Conservation (phyloP, 2,888 invertebrate species). For the Thereva nobilitata region DNA sequence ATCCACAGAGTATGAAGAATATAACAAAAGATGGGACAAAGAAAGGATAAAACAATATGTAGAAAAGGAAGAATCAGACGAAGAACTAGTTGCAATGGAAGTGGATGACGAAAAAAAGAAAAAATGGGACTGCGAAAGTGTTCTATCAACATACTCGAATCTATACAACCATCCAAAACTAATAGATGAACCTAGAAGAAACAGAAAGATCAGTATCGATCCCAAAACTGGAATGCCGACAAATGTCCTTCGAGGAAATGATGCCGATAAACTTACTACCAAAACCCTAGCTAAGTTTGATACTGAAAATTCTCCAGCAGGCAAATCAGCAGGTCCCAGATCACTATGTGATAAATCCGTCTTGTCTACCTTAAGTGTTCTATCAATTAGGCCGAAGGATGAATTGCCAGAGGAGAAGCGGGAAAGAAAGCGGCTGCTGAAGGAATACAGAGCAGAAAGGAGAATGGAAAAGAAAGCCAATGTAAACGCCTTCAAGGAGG, state of each 20-base stretch:
- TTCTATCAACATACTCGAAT: conserved; percentile 87
- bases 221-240: conserved; percentile 75
- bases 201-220: conserved; percentile 69
- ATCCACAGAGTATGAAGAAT: conserved; percentile 60
- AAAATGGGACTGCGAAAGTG: conserved; percentile 91
- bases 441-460: conserved; percentile 77
- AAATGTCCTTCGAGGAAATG: conserved; percentile 64
- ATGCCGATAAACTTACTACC: conserved; percentile 67
- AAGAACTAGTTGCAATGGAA: conserved; percentile 64
- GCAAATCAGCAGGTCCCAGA: conserved; percentile 58
- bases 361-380: conserved; percentile 69
- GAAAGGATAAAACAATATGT: conserved; percentile 52
- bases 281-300: conserved; percentile 71
- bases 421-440: conserved; percentile 76
- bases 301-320: conserved; percentile 53
- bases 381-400: conserved; percentile 73
- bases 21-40: conserved; percentile 64
- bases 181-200: conserved; percentile 70
- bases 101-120: conserved; percentile 67
- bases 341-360: conserved; percentile 68
- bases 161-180: conserved; percentile 90
- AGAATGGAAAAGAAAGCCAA: conserved; percentile 82
- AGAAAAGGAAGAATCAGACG: conserved; percentile 60
- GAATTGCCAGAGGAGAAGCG: conserved; percentile 78
- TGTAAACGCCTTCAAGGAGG: conserved; percentile 79